These are phyloP conservation scores for Xiphophorus hellerii DNA, from an alignment of 2,113 vertebrate genomes.

Conservation along the genomic window DNA sequence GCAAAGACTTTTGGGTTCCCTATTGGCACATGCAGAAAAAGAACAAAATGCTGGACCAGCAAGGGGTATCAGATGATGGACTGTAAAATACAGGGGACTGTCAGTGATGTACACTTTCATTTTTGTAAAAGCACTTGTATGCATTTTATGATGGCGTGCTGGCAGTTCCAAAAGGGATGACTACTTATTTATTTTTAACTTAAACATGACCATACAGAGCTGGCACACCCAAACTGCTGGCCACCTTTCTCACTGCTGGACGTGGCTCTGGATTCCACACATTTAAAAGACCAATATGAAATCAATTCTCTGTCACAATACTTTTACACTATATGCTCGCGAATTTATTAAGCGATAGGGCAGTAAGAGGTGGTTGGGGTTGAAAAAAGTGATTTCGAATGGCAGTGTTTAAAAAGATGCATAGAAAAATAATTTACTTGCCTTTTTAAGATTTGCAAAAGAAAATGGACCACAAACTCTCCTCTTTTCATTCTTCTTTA, in stretches of 20 bases:
- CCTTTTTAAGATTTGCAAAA: background rate
- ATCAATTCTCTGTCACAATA: background rate
- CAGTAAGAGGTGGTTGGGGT: background rate
- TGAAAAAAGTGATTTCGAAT: background rate
- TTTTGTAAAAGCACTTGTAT: constrained; percentile 11
- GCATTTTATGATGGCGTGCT: constrained; percentile 6
- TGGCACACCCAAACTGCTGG: constrained; percentile 24
- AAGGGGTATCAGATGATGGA: constrained; percentile 23
- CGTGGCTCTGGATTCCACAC: constrained; percentile 4
- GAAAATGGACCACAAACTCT: background rate
- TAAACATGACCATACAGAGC: constrained; percentile 28
- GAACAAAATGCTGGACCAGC: constrained; percentile 2
- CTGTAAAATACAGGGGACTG: background rate
- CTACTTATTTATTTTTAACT: constrained; percentile 42
- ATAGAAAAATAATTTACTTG: background rate
- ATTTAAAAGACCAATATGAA: background rate
- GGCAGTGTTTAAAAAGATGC: background rate
- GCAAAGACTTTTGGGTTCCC: background rate
- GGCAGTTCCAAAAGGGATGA: constrained; percentile 10
- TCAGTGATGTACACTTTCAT: constrained; percentile 21
- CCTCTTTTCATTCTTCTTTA: background rate
- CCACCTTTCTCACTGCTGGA: constrained; percentile 11
- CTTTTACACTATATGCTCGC: background rate
- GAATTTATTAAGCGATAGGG: background rate
- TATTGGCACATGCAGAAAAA: background rate